phyloP scores from a whole-genome alignment of 2,888 invertebrate species.

The Aphrophora alni region DNA sequence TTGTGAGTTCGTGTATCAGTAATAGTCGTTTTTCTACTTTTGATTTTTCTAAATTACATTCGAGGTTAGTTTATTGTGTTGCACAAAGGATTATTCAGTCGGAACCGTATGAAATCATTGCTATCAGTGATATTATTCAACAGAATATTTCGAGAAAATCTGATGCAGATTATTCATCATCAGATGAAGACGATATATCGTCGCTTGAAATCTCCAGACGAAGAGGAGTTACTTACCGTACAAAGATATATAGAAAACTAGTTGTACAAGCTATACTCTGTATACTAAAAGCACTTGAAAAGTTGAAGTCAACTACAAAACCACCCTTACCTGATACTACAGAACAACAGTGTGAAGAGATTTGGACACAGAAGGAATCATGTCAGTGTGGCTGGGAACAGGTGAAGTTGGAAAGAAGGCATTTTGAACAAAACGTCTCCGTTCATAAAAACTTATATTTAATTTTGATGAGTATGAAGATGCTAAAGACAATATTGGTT shows the following conservation, averaged over 20 bases:
- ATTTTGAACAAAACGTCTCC: background rate
- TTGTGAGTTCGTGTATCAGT: slow-evolving; percentile 72
- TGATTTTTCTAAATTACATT: slow-evolving; percentile 70
- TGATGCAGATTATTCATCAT: background rate
- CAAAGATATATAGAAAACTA: background rate
- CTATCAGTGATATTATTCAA: background rate
- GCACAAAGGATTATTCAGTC: slow-evolving; percentile 62
- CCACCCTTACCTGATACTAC: background rate
- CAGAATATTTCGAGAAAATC: background rate
- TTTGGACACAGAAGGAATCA: background rate
- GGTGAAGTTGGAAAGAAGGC: background rate
- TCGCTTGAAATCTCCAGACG: background rate
- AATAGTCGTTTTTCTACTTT: slow-evolving; percentile 69
- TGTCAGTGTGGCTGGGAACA: background rate
- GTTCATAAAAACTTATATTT: background rate
- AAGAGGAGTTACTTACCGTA: background rate
- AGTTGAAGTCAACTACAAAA: background rate
- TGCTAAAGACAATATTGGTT: too few relatives aligned
- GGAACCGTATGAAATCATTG: slow-evolving; percentile 2
- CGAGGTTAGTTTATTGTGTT: slow-evolving; percentile 68
- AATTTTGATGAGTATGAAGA: background rate
- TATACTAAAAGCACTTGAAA: background rate
- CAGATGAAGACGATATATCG: background rate
- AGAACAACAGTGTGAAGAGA: background rate
- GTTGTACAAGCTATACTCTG: background rate